A percentile compares a stretch with the other conserved stretches of the same genome.
These are phyloP conservation scores for Melanostigma gelatinosum DNA, from an alignment of 2,113 vertebrate species.

Conservation along the genomic window DNA sequence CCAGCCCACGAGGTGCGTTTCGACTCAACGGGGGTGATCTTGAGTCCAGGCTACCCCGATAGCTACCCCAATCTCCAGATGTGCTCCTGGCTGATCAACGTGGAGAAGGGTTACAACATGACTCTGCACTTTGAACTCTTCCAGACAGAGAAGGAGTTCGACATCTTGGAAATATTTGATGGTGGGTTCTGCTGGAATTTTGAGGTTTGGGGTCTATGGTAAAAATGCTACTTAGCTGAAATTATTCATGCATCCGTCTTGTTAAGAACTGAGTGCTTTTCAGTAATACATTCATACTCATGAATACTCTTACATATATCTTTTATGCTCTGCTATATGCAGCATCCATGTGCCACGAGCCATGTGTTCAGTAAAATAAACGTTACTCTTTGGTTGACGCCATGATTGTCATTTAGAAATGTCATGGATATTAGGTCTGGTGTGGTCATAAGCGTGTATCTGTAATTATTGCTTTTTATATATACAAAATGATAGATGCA, in stretches of 20 bases:
- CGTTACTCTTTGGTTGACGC: background rate
- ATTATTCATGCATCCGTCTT: background rate
- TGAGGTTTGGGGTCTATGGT: background rate
- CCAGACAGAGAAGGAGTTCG: slow-evolving; percentile 98
- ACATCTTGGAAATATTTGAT: slow-evolving; percentile 98
- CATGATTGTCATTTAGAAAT: background rate
- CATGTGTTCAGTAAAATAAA: background rate
- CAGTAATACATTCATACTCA: background rate
- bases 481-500: background rate
- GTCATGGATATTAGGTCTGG: background rate
- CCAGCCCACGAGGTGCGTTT: slow-evolving; percentile 94
- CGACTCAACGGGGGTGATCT: slow-evolving; percentile 94
- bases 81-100: slow-evolving; percentile 96
- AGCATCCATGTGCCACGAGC: background rate
- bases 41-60: slow-evolving; percentile 96
- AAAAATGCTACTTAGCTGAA: background rate
- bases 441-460: background rate
- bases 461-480: background rate
- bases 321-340: background rate
- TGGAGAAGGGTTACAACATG: slow-evolving; percentile 98
- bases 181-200: slow-evolving; percentile 78
- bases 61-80: slow-evolving; percentile 98
- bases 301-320: background rate
- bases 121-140: slow-evolving; percentile 97
- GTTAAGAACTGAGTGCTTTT: background rate